Evolutionary conservation across 2,113 vertebrate genomes (phyloP), one percentile per base, ranked within the genome.

Genomic region (Xyliphius kryptos): DNA sequence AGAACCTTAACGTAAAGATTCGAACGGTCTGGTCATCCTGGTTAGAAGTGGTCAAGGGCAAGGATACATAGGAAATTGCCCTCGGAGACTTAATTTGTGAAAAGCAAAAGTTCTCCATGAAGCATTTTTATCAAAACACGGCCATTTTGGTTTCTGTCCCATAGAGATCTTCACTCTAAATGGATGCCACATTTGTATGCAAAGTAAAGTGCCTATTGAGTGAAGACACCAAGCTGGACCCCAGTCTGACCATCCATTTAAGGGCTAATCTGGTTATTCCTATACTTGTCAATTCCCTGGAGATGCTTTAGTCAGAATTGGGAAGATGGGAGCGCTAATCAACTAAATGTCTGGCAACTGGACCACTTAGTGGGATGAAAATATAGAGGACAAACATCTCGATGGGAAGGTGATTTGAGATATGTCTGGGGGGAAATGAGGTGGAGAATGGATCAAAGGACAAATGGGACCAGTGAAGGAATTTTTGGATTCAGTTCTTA

Each of bases 261-360:
- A 69, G 64, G 70, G 68, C 60, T 81, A 86, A 88, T 83, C 80
- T 80, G 47, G 79, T 89, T 86, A 87, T 68, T 67, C 65, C n/a
- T 19, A 5, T 75, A 68, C 75, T 78, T 71, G 71, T 56, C 61
- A 56, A 67, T 70, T 82, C 84, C 80, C 77, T 6, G 2, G 76
- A 77, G 85, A 80, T 61, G 49, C 68, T 59, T 83, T 77, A 72
- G 56, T 17, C 70, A 60, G 69, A 82, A 82, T 60, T 61, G 79
- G 64, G 81, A 55, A 44, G 58, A 69, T 69, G 54, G 69, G 64
- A 71, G 65, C 40, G 10, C 75, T 85, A 85, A 85, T 86, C 76
- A 83, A 83, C 76, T 63, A 52, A 85, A 77, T 63, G 61, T 74
- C 69, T 51, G 56, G 57, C 71, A 73, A 80, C 68, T 77, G 58